A percentile compares a stretch with the other conserved stretches of the same genome.
Conservation (phyloP, 1,140 invertebrate species). For the Anastatus disparis region DNA sequence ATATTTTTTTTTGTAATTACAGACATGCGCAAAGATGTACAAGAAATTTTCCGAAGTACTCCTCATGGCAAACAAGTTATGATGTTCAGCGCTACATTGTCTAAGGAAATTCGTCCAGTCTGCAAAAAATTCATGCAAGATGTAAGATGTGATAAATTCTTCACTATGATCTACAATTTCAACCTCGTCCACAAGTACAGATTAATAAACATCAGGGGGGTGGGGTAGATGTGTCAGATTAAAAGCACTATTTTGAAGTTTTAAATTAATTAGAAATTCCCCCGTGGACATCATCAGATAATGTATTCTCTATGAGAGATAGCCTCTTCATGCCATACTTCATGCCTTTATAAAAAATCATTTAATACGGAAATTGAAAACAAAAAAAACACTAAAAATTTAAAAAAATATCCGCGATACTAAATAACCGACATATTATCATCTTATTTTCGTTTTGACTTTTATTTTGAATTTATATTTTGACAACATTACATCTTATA, state of each 20-base stretch:
- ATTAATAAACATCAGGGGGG: slow-evolving; percentile 58
- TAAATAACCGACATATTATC: slow-evolving; percentile 5
- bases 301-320: slow-evolving; percentile 27
- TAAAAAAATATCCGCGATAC: slow-evolving; percentile 17
- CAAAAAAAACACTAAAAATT: too few relatives aligned
- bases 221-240: slow-evolving; percentile 57
- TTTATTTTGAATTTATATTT: slow-evolving; percentile 25
- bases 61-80: slow-evolving; percentile 99
- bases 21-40: slow-evolving; percentile 99
- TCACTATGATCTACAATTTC: slow-evolving; percentile 64
- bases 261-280: slow-evolving; percentile 15
- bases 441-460: slow-evolving; percentile 1
- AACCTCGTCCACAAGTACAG: slow-evolving; percentile 61
- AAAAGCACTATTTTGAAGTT: slow-evolving; percentile 30
- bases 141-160: slow-evolving; percentile 76
- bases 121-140: slow-evolving; percentile 99
- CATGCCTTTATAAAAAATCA: slow-evolving; percentile 30
- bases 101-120: slow-evolving; percentile 98
- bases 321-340: too few relatives aligned
- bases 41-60: slow-evolving; percentile 99
- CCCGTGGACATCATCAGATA: slow-evolving; percentile 18
- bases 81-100: slow-evolving; percentile 99
- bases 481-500: neutral
- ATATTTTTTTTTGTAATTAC: slow-evolving; percentile 38
- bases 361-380: neutral